Base-by-base conservation (phyloP, 2,888 invertebrate species). In the Timema cristinae region DNA sequence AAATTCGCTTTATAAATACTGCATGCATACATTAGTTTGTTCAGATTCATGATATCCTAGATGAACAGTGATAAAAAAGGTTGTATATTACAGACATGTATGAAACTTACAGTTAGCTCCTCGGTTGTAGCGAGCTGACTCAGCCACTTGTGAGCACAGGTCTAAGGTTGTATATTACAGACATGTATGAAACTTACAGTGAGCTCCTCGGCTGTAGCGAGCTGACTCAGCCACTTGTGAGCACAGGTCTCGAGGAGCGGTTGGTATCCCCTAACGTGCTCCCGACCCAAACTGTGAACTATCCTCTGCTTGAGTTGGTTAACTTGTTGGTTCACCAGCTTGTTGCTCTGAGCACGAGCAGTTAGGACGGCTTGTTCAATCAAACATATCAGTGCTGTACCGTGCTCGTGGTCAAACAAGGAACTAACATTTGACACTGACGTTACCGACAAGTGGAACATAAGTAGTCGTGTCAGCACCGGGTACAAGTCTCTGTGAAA, bases 371-470 rank as follows among this genome's bases (percentile, higher is more conserved):
- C 78, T 50, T 77, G 75, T 72, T 80, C 80, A 13, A 82, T 71
- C 7, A 78, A 76, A 6, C 77, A 77, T 6, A 81, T 72, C n/a
- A 89, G 79, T 2, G 87, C 86, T 56, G 88, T 83, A 48, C 86
- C 85, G 80, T 89, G 88, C 49, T 86, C 86, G 76, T 86, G 85
- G 68, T 87, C 84, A 67, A 86, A 80, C 69, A 85, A 81, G 0
- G 86, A 85, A 49, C 83, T 83, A 16, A 81, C 79, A 11, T 81
- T 76, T 76, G 82, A 82, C 15, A 87, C 78, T 79, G 86, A 83
- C 48, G 89, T 87, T 5, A 85, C 85, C 75, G 86, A 83, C 1
- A 86, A 83, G 81, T 89, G 89, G 77, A 85, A 87, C 76, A 87
- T 84, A 51, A 90, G 79, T 69, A 86, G 82, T 74, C 84, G 84